phyloP scores from a whole-genome alignment of 2,888 invertebrate genomes.

The Plagodis dolabraria region DNA sequence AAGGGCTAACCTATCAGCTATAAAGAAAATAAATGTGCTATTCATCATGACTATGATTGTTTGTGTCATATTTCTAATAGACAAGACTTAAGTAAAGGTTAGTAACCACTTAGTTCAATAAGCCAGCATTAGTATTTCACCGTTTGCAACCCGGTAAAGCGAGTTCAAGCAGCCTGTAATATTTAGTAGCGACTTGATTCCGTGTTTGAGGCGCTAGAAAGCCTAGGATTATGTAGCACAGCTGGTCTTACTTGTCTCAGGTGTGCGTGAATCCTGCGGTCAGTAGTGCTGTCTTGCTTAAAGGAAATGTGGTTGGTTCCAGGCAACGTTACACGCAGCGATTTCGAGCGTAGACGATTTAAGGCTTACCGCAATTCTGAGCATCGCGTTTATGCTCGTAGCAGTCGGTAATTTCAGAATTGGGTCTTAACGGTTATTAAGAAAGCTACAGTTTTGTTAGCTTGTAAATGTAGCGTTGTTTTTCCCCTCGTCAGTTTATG shows the following conservation, averaged over 20 bases:
- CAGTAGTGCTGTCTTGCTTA: slow-evolving; percentile 28
- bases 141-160: slow-evolving; percentile 4
- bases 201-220: slow-evolving; percentile 36
- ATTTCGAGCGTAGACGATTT: slow-evolving; percentile 23
- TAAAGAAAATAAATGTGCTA: no score
- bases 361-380: slow-evolving; percentile 13
- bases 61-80: no score
- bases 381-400: neutral
- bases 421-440: no score
- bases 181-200: slow-evolving; percentile 26
- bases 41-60: no score
- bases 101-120: no score
- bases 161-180: slow-evolving; percentile 9
- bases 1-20: no score
- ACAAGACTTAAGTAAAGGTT: no score
- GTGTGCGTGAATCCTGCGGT: slow-evolving; percentile 47
- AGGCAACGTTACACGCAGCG: slow-evolving; percentile 17
- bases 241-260: slow-evolving; percentile 44
- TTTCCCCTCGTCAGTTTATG: no score
- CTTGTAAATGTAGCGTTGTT: no score
- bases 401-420: neutral
- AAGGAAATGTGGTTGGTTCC: slow-evolving; percentile 25
- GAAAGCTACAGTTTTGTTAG: no score
- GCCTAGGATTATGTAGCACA: slow-evolving; percentile 46
- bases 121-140: neutral